These are phyloP conservation scores for Zaprionus lineosus DNA, from an alignment of 2,888 invertebrate genomes.

Conservation along the genomic window DNA sequence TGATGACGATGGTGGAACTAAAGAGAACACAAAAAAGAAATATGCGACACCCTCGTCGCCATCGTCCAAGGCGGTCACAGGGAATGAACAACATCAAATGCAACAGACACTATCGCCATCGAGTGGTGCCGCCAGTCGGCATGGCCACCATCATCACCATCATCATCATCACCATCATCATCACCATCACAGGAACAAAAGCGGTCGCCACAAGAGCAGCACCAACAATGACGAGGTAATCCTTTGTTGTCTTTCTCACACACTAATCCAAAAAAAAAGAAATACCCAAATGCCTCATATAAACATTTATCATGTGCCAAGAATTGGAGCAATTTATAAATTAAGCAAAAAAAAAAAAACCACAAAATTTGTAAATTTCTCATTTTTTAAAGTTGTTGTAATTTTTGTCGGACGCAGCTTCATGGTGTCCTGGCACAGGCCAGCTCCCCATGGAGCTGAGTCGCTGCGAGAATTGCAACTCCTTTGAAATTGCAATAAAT, in stretches of 20 bases:
- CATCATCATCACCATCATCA: constrained; percentile 36
- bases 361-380: constrained; percentile 1
- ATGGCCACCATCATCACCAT: constrained; percentile 23
- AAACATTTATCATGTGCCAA: constrained; percentile 22
- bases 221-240: constrained; percentile 47
- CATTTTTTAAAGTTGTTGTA: too few relatives aligned
- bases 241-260: constrained; percentile 28
- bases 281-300: constrained; percentile 12
- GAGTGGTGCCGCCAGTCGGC: constrained; percentile 5
- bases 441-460: too few relatives aligned
- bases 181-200: constrained; percentile 39
- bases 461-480: too few relatives aligned
- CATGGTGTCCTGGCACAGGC: too few relatives aligned
- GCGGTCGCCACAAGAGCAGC: constrained; percentile 34
- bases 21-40: constrained; percentile 35
- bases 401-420: too few relatives aligned
- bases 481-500: too few relatives aligned
- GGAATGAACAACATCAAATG: constrained; percentile 10
- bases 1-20: constrained; percentile 10
- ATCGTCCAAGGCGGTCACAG: constrained; percentile 13
- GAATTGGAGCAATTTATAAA: constrained; percentile 1
- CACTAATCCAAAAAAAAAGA: too few relatives aligned
- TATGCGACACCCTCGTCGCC: constrained; percentile 16
- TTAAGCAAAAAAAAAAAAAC: background rate
- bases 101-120: constrained; percentile 20